phyloP scores from a whole-genome alignment of 2,888 invertebrate species.

The Leptogaster cylindrica region DNA sequence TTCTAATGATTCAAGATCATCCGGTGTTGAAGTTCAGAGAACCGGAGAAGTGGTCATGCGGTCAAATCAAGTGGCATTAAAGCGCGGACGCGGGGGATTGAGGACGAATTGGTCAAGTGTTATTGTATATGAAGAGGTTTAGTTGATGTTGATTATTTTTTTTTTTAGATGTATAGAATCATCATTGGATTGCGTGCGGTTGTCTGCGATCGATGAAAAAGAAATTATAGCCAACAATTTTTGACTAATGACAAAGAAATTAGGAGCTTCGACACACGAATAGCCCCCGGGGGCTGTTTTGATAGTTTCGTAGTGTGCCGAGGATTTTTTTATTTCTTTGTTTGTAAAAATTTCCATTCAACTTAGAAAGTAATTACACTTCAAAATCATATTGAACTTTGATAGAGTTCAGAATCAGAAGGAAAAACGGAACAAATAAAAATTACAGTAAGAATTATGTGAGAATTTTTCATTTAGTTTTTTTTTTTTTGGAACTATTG shows the following conservation, averaged over 20 bases:
- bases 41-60: neutral
- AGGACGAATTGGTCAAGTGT: neutral
- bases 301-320: too few species aligned
- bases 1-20: neutral
- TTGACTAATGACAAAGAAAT: neutral
- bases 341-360: too few species aligned
- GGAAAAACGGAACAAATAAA: too few species aligned
- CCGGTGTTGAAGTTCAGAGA: neutral
- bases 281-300: neutral
- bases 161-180: too few species aligned
- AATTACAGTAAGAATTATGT: too few species aligned
- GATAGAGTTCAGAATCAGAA: too few species aligned
- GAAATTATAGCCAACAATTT: neutral
- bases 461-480: too few species aligned
- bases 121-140: neutral
- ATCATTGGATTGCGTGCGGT: neutral
- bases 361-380: too few species aligned
- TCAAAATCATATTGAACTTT: too few species aligned
- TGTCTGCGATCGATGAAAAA: neutral
- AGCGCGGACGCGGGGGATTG: neutral
- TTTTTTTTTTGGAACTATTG: too few species aligned
- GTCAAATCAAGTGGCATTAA: constrained; percentile 1
- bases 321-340: too few species aligned
- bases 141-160: neutral
- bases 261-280: neutral